Conservation (phyloP, 2,888 invertebrate genomes). For the Cataglyphis rosenhaueri region DNA sequence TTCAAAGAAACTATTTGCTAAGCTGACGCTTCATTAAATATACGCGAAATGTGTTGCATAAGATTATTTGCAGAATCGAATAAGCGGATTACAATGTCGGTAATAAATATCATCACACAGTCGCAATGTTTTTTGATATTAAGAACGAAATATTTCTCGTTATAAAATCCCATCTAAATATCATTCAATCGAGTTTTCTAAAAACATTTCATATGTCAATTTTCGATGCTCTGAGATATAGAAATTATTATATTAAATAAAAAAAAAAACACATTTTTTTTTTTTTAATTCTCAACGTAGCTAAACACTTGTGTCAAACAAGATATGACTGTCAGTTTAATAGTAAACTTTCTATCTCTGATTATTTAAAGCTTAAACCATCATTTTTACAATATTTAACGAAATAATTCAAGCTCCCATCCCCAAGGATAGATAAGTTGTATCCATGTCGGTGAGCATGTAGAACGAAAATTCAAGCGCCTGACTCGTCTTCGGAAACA, state of each 20-base stretch:
- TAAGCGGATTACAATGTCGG: constrained; percentile 59
- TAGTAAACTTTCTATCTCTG: neutral
- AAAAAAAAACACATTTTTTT: neutral
- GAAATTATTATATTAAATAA: neutral
- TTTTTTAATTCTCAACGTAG: neutral
- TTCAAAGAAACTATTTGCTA: constrained; percentile 10
- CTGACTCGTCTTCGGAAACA: constrained; percentile 71
- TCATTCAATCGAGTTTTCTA: neutral
- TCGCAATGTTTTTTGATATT: constrained; percentile 8
- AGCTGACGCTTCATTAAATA: constrained; percentile 37
- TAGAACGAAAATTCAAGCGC: constrained; percentile 57
- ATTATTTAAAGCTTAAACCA: neutral
- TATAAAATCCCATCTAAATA: neutral
- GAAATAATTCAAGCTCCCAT: constrained; percentile 16
- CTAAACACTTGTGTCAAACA: neutral
- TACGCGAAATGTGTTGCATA: constrained; percentile 64
- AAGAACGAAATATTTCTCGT: neutral
- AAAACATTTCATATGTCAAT: neutral
- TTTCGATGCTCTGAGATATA: neutral
- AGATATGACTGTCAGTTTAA: neutral
- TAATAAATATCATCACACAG: constrained; percentile 67
- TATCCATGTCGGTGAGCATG: constrained; percentile 30
- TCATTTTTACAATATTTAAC: neutral
- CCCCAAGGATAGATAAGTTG: constrained; percentile 32
- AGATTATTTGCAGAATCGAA: constrained; percentile 70